Base-by-base conservation (phyloP, 2,888 invertebrate genomes). In the Cryptus armator region DNA sequence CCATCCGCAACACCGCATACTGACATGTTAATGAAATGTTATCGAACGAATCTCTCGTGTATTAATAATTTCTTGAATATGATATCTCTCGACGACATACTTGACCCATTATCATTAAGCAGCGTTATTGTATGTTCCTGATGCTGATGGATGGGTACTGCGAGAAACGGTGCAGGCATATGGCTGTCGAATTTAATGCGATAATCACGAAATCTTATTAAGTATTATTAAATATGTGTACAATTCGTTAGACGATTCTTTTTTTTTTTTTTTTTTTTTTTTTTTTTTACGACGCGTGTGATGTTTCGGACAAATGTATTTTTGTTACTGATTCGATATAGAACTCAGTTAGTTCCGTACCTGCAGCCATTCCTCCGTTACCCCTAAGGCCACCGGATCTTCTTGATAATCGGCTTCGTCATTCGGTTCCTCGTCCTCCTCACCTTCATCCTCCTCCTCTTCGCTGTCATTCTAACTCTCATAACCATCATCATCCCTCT, bases 101-200 rank as follows among this genome's bases (percentile, higher is more conserved):
- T 84, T 66, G 67, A 80, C 67, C 72, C 71, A 78, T 76, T 70
- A 56, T 37, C 68, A 29, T 44, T 43, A 83, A 68, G 56, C 59
- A 59, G 78, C 62, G 62, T 59, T 46, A 80, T 76, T 32, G 44
- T 70, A 78, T 68, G 71, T 29, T 16, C 53, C 48, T 77, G 48
- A 62, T 62, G 46, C 70, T 80, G 67, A 84, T 81, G 81, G 79
- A 87, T 89, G 88, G 89, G 89, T 89, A 87, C 89, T 86, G 88
- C 90, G 91, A 92, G 91, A 92, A 92, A 92, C 91, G 90, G 91
- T 90, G 89, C 91, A 91, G 91, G 89, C 83, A 81, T 62, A 70
- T 51, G 78, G 68, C 76, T 77, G n/a, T 71, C 77, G 68, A 76
- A 77, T 79, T 46, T 48, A 71, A 79, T 84, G 68, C 46, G n/a